Percentiles rank a stretch among this genome's conserved stretches.
Conservation (phyloP, 2,888 invertebrate species). For the Apodemia hepburni region DNA sequence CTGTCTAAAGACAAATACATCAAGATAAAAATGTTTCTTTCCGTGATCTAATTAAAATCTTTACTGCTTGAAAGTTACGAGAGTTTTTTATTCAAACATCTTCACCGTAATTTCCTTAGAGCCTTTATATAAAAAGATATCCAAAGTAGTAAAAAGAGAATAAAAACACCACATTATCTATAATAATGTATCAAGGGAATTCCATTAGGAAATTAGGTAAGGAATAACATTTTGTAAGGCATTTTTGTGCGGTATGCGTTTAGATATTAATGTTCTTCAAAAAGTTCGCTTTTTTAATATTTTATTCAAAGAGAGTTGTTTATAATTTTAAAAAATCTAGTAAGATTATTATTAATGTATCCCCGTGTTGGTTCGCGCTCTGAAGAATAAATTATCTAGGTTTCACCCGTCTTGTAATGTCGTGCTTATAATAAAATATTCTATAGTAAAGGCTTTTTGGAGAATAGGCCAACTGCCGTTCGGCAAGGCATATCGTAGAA, state of each 20-base stretch:
- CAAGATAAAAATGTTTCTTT: constrained; percentile 6
- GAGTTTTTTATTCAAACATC: constrained; percentile 5
- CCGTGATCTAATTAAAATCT: constrained; percentile 6
- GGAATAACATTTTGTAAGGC: constrained; percentile 31
- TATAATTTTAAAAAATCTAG: too few relatives aligned
- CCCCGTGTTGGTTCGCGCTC: too few relatives aligned
- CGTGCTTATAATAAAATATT: too few relatives aligned
- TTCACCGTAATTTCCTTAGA: constrained; percentile 19
- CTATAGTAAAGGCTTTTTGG: too few relatives aligned
- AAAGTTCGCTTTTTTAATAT: not conserved
- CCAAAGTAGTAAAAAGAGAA: constrained; percentile 20
- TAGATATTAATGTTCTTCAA: not conserved
- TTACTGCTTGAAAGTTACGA: constrained; percentile 11
- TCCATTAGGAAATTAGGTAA: constrained; percentile 55
- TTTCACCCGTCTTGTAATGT: too few relatives aligned
- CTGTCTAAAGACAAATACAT: not conserved
- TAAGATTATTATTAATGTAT: too few relatives aligned
- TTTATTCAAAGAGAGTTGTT: not conserved
- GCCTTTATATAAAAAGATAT: constrained; percentile 12
- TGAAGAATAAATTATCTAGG: too few relatives aligned
- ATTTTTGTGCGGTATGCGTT: not conserved
- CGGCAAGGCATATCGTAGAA: too few relatives aligned
- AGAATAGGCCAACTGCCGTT: too few relatives aligned
- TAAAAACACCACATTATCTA: constrained; percentile 19
- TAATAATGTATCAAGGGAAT: constrained; percentile 28